Evolutionary conservation across 1,140 invertebrate species (phyloP).

Genomic region (Drosophila virilis): DNA sequence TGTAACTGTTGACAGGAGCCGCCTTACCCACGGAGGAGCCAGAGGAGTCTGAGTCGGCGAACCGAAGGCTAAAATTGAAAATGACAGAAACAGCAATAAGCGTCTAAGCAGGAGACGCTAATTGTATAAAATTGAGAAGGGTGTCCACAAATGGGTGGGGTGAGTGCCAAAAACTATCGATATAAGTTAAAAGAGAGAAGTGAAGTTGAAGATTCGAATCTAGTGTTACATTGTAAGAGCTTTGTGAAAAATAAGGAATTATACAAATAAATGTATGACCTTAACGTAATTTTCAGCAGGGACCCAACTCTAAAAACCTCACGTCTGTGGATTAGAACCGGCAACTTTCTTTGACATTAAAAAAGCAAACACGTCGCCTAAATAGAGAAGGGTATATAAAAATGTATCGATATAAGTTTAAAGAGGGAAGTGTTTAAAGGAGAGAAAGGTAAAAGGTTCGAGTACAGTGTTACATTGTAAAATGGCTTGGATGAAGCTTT

Average conservation of each 20-base stretch:
- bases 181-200: neutral
- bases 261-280: too few relatives aligned
- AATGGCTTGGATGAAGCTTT: too few relatives aligned
- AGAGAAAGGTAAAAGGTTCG: neutral
- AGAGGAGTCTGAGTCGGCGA: neutral
- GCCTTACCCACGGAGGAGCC: conserved; percentile 4
- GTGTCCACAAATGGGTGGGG: neutral
- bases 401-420: neutral
- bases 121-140: conserved; percentile 37
- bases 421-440: too few relatives aligned
- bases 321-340: too few relatives aligned
- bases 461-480: too few relatives aligned
- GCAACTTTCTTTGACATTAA: neutral
- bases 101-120: conserved; percentile 21
- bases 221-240: too few relatives aligned
- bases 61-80: conserved; percentile 55
- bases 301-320: too few relatives aligned
- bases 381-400: neutral
- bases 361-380: conserved; percentile 27
- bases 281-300: too few relatives aligned
- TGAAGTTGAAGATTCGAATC: neutral
- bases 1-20: conserved; percentile 64
- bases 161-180: neutral
- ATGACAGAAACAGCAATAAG: conserved; percentile 49
- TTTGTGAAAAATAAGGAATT: too few relatives aligned